Percentiles rank a stretch among this genome's conserved stretches.
Evolutionary conservation across 2,888 invertebrate species (phyloP).

Genomic region (Mylabris sibirica): DNA sequence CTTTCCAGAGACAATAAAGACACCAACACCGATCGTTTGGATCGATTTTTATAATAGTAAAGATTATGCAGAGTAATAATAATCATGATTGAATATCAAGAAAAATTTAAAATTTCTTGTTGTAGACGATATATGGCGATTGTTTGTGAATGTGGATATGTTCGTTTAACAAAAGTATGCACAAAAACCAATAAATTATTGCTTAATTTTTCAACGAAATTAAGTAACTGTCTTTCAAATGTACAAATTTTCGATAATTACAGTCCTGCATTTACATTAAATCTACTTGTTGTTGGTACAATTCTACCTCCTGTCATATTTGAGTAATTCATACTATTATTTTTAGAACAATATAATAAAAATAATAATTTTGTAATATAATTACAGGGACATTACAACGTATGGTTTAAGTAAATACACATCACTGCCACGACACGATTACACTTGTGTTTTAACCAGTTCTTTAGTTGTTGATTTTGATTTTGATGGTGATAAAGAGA

Average conservation of each 20-base stretch:
- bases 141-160: slow-evolving; percentile 70
- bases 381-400: slow-evolving; percentile 62
- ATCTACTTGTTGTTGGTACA: slow-evolving; percentile 67
- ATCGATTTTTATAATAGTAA: slow-evolving; percentile 64
- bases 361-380: not conserved
- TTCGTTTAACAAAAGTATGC: slow-evolving; percentile 65
- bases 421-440: slow-evolving; percentile 63
- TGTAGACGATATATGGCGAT: slow-evolving; percentile 66
- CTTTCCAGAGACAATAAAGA: slow-evolving; percentile 68
- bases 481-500: slow-evolving; percentile 74
- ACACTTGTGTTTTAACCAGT: slow-evolving; percentile 68
- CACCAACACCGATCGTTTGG: slow-evolving; percentile 66
- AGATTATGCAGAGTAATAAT: slow-evolving; percentile 62
- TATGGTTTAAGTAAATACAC: slow-evolving; percentile 62
- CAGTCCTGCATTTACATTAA: slow-evolving; percentile 54
- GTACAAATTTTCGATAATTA: slow-evolving; percentile 62
- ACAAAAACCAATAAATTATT: slow-evolving; percentile 62
- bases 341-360: not conserved
- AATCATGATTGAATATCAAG: slow-evolving; percentile 4
- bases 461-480: slow-evolving; percentile 72
- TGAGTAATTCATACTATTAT: slow-evolving; percentile 52
- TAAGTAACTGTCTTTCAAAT: slow-evolving; percentile 66
- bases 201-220: slow-evolving; percentile 63
- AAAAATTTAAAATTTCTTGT: slow-evolving; percentile 32
- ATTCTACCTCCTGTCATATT: slow-evolving; percentile 67